Conservation (phyloP, 2,888 invertebrate genomes). For the Caenorhabditis drosophilae region DNA sequence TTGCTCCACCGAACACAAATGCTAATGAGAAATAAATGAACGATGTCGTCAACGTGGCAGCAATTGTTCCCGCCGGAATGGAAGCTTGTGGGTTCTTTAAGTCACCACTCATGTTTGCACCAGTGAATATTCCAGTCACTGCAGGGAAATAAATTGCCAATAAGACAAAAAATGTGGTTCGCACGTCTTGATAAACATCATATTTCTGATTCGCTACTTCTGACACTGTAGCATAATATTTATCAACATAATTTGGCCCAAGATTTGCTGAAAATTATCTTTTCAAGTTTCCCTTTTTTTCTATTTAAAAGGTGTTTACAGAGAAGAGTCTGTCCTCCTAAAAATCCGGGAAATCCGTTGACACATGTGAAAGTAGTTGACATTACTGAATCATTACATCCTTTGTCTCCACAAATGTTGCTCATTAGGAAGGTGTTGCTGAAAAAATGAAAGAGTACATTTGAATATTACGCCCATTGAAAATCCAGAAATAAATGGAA, state of each 20-base stretch:
- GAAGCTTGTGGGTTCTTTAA: conserved; percentile 97
- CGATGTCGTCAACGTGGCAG: conserved; percentile 94
- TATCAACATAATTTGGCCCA: conserved; percentile 45
- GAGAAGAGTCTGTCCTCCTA: conserved; percentile 73
- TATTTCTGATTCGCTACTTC: conserved; percentile 30
- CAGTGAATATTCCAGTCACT: conserved; percentile 98
- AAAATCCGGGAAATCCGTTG: conserved; percentile 87
- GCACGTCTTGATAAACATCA: conserved; percentile 79
- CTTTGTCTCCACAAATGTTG: conserved; percentile 8
- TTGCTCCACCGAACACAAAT: conserved; percentile 84
- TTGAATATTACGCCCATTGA: too few species aligned
- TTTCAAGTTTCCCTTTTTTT: too few species aligned
- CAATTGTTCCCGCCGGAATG: conserved; percentile 95
- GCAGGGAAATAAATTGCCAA: conserved; percentile 99
- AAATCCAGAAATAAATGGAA: background rate
- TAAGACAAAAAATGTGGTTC: conserved; percentile 91
- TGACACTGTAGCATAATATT: conserved; percentile 33
- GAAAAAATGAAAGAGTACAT: too few species aligned
- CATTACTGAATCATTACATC: conserved; percentile 12
- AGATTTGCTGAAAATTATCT: conserved; percentile 48
- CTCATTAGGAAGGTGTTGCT: conserved; percentile 32
- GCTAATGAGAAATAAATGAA: conserved; percentile 86
- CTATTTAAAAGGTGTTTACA: too few species aligned
- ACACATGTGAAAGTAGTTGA: conserved; percentile 72
- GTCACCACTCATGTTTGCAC: conserved; percentile 94